A percentile compares a stretch with the other conserved stretches of the same genome.
These are phyloP conservation scores for Rhabdophis nuchalis DNA, from an alignment of 2,797 vertebrate genomes.

Conservation along the genomic window DNA sequence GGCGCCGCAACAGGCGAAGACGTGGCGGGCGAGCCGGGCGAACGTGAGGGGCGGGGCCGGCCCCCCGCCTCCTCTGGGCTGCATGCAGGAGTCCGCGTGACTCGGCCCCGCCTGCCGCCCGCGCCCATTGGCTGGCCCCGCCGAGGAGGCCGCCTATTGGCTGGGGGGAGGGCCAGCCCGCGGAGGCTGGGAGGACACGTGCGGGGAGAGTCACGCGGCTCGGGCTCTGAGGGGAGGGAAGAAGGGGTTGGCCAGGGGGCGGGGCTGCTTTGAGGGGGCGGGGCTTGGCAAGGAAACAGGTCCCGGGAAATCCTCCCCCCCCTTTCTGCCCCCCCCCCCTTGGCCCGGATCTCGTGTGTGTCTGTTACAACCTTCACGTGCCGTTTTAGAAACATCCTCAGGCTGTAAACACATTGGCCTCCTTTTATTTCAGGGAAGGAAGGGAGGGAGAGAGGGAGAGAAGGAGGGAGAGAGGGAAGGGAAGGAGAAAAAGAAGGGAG, in stretches of 20 bases:
- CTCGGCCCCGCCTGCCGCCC: background rate
- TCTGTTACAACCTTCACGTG: background rate
- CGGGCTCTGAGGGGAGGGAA: background rate
- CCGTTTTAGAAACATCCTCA: background rate
- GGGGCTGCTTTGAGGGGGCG: too few species aligned
- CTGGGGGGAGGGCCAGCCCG: background rate
- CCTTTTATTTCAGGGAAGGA: background rate
- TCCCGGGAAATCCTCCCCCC: too few species aligned
- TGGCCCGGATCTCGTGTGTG: background rate
- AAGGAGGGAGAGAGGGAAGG: background rate
- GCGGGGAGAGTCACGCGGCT: background rate
- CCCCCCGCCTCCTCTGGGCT: background rate
- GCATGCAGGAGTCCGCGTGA: conserved; percentile 14
- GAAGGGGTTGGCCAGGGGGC: background rate
- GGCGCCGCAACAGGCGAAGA: background rate
- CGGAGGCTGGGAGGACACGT: background rate
- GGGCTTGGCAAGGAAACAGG: too few species aligned
- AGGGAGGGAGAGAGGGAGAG: too few species aligned
- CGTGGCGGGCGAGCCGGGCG: background rate
- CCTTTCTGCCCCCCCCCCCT: too few species aligned
- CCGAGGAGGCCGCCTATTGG: background rate
- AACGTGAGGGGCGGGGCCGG: background rate
- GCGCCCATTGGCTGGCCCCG: background rate
- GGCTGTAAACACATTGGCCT: background rate
- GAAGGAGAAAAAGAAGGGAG: rapidly evolving